Evolutionary conservation across 2,797 vertebrate species (phyloP).

Genomic region (Strix occidentalis): DNA sequence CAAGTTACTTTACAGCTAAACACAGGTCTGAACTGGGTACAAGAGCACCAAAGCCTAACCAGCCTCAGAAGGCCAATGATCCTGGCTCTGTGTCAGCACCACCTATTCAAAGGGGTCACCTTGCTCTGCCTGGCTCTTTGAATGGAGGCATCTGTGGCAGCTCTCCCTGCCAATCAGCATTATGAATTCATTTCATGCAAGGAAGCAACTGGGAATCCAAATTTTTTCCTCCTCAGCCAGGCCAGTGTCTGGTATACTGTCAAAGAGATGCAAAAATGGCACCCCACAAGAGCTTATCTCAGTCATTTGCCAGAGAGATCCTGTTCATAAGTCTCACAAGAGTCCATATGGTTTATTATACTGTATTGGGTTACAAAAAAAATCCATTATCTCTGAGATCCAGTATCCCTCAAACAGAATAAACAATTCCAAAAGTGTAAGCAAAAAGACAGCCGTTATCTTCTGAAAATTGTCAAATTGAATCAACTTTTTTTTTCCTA

Average conservation of each 20-base stretch:
- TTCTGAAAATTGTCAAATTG: background rate
- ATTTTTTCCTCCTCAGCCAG: background rate
- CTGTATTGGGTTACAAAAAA: background rate
- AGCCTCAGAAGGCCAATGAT: background rate
- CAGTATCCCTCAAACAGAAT: background rate
- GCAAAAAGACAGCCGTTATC: background rate
- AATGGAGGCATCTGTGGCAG: accelerated
- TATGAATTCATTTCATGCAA: background rate
- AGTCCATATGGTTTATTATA: accelerated
- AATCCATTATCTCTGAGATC: background rate
- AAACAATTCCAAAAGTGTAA: background rate
- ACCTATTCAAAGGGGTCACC: background rate
- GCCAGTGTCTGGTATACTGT: background rate
- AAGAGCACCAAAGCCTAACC: background rate
- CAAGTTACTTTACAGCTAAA: background rate
- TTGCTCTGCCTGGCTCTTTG: accelerated
- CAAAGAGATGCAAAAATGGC: background rate
- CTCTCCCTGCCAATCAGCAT: background rate
- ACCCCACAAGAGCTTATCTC: background rate
- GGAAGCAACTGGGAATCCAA: background rate
- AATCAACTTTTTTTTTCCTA: background rate
- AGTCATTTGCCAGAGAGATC: background rate
- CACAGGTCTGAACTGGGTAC: background rate
- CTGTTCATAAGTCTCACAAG: background rate
- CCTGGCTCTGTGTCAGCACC: background rate